A percentile compares a stretch with the other conserved stretches of the same genome.
These are phyloP conservation scores for Neotoma lepida DNA, from an alignment of 2,113 vertebrate genomes.

Conservation along the genomic window DNA sequence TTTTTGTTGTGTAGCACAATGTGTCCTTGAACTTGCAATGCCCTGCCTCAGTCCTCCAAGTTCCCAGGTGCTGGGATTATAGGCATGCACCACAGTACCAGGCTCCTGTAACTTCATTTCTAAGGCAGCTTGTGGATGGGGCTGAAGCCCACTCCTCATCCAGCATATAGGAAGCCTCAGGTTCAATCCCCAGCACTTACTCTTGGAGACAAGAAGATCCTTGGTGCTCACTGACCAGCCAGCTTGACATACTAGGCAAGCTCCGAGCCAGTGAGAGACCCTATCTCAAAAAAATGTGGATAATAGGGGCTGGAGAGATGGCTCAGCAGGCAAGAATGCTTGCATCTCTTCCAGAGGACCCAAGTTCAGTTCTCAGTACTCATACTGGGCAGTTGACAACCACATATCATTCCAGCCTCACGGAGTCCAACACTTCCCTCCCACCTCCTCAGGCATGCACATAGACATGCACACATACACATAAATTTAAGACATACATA, in stretches of 20 bases:
- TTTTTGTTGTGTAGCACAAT: neutral
- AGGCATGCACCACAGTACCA: neutral
- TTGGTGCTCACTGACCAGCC: no score
- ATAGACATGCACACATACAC: neutral
- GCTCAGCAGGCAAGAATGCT: neutral
- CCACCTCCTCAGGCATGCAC: neutral
- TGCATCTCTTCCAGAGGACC: neutral
- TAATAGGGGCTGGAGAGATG: neutral
- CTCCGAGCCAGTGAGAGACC: neutral
- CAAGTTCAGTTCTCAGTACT: neutral
- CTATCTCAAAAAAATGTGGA: neutral
- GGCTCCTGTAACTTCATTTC: neutral
- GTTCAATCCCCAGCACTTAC: neutral
- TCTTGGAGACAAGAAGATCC: neutral
- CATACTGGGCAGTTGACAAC: neutral
- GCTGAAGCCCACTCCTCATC: neutral
- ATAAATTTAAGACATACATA: neutral
- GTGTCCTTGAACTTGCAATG: neutral
- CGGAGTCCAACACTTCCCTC: neutral
- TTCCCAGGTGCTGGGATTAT: neutral
- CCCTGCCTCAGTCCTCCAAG: neutral
- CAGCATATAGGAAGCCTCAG: neutral
- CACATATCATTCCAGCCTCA: neutral
- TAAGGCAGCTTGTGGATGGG: neutral
- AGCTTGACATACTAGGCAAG: neutral